Percentiles rank a stretch among this genome's conserved stretches.
Evolutionary conservation across 2,888 invertebrate genomes (phyloP).

Genomic region (Hyles lineata): DNA sequence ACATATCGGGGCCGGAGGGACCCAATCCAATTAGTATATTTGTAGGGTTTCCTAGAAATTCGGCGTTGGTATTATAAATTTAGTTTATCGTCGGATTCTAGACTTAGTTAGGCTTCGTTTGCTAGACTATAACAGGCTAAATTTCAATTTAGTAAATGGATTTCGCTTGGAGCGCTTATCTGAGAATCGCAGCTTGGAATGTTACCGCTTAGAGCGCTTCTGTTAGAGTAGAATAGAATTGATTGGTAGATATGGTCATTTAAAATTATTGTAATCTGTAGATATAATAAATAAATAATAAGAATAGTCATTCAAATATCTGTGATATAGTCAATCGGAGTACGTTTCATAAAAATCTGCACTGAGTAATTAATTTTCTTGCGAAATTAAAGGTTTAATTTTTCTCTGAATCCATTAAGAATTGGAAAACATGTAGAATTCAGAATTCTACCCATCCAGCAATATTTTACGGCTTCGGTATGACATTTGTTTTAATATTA

Average conservation of each 20-base stretch:
- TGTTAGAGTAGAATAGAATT: neutral
- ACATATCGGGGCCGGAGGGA: neutral
- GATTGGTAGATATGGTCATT: neutral
- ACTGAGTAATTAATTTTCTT: no score
- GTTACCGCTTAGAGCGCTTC: conserved; percentile 2
- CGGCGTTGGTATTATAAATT: conserved; percentile 36
- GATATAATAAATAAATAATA: neutral
- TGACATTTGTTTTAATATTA: no score
- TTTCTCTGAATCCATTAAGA: no score
- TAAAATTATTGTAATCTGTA: neutral
- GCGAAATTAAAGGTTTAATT: no score
- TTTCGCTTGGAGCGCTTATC: neutral
- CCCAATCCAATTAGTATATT: conserved; percentile 20
- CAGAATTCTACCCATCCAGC: no score
- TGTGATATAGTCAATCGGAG: no score
- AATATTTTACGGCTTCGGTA: no score
- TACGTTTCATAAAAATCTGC: no score
- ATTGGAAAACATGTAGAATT: no score
- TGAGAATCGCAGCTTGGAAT: neutral
- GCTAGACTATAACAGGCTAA: neutral
- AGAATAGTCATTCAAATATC: no score
- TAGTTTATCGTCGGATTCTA: conserved; percentile 33
- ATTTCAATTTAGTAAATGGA: conserved; percentile 24
- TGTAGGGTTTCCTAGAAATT: conserved; percentile 36
- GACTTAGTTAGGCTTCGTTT: conserved; percentile 29